phyloP scores from a whole-genome alignment of 2,888 invertebrate species.

The Drosophila nr. medialis region DNA sequence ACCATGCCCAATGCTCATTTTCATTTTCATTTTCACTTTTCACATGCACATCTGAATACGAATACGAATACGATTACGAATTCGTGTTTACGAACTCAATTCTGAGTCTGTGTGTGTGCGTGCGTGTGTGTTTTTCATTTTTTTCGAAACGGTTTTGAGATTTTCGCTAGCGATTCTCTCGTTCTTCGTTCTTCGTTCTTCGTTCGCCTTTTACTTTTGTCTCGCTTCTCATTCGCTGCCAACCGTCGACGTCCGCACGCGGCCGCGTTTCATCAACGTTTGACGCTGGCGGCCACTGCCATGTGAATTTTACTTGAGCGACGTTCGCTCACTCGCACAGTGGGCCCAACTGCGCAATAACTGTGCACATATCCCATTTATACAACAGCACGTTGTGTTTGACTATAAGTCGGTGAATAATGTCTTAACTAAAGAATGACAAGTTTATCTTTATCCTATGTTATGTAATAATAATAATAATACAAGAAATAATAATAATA shows the following conservation, averaged over 20 bases:
- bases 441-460: too few relatives aligned
- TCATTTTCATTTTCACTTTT: slow-evolving; percentile 76
- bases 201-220: slow-evolving; percentile 18
- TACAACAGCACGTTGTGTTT: not conserved
- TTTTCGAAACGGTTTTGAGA: slow-evolving; percentile 56
- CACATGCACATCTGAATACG: slow-evolving; percentile 57
- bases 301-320: slow-evolving; percentile 74
- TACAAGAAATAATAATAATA: not conserved
- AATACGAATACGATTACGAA: slow-evolving; percentile 26
- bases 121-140: slow-evolving; percentile 8
- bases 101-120: slow-evolving; percentile 21
- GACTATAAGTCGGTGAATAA: not conserved
- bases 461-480: too few relatives aligned
- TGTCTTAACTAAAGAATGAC: not conserved
- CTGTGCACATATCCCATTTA: not conserved
- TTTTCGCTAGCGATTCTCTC: slow-evolving; percentile 31
- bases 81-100: slow-evolving; percentile 28
- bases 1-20: slow-evolving; percentile 74
- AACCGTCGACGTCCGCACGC: slow-evolving; percentile 73
- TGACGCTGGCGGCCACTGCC: slow-evolving; percentile 65
- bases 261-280: slow-evolving; percentile 81
- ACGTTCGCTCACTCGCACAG: slow-evolving; percentile 48
- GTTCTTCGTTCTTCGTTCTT: slow-evolving; percentile 16
- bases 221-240: slow-evolving; percentile 24
- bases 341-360: slow-evolving; percentile 15